Evolutionary conservation across 2,888 invertebrate species (phyloP).

Genomic region (Liposcelis brunnea): DNA sequence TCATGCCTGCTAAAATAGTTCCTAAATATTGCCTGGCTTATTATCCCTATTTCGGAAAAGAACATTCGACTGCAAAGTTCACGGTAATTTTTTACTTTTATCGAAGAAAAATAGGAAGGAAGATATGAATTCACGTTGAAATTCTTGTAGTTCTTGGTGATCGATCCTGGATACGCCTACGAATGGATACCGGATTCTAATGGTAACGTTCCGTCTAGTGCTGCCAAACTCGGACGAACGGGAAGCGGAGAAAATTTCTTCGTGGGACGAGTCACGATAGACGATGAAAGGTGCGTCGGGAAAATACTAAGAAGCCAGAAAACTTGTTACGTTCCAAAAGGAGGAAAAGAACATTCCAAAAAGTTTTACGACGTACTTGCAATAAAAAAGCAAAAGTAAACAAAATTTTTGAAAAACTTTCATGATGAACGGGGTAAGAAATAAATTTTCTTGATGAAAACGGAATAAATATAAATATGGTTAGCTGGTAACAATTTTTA

Average conservation of each 20-base stretch:
- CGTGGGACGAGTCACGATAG: conserved; percentile 1
- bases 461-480: too few relatives aligned
- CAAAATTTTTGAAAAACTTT: too few relatives aligned
- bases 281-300: conserved; percentile 5
- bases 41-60: neutral
- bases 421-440: too few relatives aligned
- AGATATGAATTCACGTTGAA: too few relatives aligned
- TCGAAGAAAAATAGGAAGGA: too few relatives aligned
- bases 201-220: neutral
- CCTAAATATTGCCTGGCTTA: neutral
- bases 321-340: neutral
- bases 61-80: neutral
- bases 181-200: conserved; percentile 2
- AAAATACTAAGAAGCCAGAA: neutral
- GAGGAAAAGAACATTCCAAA: neutral
- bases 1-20: conserved; percentile 8
- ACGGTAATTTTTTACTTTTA: too few relatives aligned
- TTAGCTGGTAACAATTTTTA: too few relatives aligned
- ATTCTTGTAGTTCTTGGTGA: neutral
- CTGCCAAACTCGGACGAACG: neutral
- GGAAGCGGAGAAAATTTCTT: neutral
- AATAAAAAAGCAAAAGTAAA: neutral
- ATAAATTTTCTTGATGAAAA: too few relatives aligned
- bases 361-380: neutral
- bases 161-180: conserved; percentile 2